A percentile compares a stretch with the other conserved stretches of the same genome.
Conservation (phyloP, 2,888 invertebrate genomes). For the Caenorhabditis doughertyi region DNA sequence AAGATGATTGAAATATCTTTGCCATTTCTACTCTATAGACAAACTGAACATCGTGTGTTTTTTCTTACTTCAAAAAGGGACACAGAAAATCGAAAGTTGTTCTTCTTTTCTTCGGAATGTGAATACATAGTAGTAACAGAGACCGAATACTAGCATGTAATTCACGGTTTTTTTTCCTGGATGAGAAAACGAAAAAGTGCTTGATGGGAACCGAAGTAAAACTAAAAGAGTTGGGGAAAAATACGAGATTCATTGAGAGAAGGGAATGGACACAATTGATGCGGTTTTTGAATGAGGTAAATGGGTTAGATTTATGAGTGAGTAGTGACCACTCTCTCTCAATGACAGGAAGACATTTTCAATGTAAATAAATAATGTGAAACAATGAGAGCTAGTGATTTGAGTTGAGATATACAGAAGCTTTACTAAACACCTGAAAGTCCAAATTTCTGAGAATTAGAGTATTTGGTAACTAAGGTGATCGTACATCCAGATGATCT, state of each 20-base stretch:
- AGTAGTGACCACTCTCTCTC: background rate
- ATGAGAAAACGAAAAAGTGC: constrained; percentile 2
- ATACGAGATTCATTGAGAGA: background rate
- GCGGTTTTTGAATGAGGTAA: constrained; percentile 31
- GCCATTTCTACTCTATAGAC: constrained; percentile 20
- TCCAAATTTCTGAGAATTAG: background rate
- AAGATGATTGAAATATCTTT: background rate
- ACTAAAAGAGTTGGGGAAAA: no score
- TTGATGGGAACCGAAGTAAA: constrained; percentile 28
- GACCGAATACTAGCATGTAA: constrained; percentile 17
- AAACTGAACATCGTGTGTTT: constrained; percentile 17
- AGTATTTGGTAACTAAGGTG: no score
- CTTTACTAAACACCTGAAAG: no score
- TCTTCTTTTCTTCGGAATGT: constrained; percentile 15
- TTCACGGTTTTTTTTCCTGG: constrained; percentile 24
- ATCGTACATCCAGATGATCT: no score
- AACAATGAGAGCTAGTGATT: background rate
- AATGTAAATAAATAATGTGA: constrained; percentile 5
- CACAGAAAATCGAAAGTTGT: constrained; percentile 25
- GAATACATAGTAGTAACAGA: constrained; percentile 37
- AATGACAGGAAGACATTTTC: background rate
- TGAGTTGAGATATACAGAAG: background rate
- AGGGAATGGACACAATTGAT: background rate
- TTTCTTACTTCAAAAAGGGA: background rate
- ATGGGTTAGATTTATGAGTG: constrained; percentile 29